Evolutionary conservation across 2,797 vertebrate genomes (phyloP).

Genomic region (Triplophysa bombifrons): DNA sequence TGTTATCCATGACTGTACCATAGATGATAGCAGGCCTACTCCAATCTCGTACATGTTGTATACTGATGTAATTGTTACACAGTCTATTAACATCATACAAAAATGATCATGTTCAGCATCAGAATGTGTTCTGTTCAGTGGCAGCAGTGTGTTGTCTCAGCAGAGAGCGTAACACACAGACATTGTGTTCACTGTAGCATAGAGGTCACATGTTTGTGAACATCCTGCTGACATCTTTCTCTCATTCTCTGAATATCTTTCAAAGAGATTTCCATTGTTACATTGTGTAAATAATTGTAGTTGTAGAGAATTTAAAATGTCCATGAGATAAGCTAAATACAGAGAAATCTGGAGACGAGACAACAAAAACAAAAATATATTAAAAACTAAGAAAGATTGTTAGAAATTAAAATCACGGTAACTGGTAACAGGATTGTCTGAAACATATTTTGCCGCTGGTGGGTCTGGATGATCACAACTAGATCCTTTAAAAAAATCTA

Average conservation of each 20-base stretch:
- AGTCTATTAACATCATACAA: background rate
- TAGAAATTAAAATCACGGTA: no score
- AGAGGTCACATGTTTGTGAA: constrained; percentile 30
- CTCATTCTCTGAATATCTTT: background rate
- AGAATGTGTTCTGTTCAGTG: constrained; percentile 14
- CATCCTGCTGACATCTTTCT: background rate
- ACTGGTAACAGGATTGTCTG: no score
- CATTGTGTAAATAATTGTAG: no score
- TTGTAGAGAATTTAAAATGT: no score
- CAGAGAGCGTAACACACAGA: background rate
- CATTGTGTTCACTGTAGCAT: constrained; percentile 36
- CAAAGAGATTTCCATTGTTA: no score
- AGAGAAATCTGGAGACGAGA: no score
- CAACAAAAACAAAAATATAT: background rate
- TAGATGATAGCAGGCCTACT: background rate
- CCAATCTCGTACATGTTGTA: background rate
- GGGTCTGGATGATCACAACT: no score
- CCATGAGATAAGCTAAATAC: no score
- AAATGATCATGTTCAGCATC: background rate
- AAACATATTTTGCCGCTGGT: no score
- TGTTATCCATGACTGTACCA: background rate
- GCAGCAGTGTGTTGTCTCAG: constrained; percentile 46
- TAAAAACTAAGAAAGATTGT: no score
- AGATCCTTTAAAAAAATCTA: no score
- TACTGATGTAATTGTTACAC: background rate